Evolutionary conservation across 2,888 invertebrate genomes (phyloP).

Genomic region (Chloromyia formosa): DNA sequence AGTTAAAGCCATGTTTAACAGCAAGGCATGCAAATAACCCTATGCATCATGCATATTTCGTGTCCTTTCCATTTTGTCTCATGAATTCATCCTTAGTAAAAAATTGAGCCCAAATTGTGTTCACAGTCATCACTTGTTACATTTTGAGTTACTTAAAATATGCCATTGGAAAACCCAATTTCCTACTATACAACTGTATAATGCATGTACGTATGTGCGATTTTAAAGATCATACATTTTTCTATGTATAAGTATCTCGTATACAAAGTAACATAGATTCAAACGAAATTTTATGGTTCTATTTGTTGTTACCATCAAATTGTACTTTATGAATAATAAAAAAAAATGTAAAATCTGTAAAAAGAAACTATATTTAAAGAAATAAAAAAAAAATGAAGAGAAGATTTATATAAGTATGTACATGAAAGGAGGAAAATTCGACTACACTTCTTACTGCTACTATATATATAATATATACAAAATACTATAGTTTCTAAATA

Average conservation of each 20-base stretch:
- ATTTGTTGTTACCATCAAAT: slow-evolving; percentile 29
- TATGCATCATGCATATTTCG: too few relatives aligned
- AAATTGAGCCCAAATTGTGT: slow-evolving; percentile 15
- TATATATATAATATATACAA: slow-evolving; percentile 1
- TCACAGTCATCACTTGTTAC: slow-evolving; percentile 23
- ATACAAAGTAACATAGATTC: not conserved
- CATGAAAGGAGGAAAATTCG: too few relatives aligned
- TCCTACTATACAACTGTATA: not conserved
- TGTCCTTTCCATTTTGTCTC: not conserved
- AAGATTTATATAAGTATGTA: not conserved
- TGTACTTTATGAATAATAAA: slow-evolving; percentile 19
- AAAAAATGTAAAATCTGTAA: slow-evolving; percentile 16
- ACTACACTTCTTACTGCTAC: not conserved
- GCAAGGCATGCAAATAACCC: too few relatives aligned
- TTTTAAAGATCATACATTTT: not conserved
- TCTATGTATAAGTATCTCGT: not conserved
- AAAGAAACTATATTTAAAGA: not conserved
- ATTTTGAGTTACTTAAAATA: slow-evolving; percentile 30
- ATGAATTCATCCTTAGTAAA: not conserved
- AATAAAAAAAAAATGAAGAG: not conserved
- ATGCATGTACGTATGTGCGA: not conserved
- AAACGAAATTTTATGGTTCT: not conserved
- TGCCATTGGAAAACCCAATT: slow-evolving; percentile 16
- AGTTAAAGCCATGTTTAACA: too few relatives aligned
- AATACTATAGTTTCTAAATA: not conserved